These are phyloP conservation scores for Anastrepha obliqua DNA, from an alignment of 1,140 invertebrate genomes.

Conservation along the genomic window DNA sequence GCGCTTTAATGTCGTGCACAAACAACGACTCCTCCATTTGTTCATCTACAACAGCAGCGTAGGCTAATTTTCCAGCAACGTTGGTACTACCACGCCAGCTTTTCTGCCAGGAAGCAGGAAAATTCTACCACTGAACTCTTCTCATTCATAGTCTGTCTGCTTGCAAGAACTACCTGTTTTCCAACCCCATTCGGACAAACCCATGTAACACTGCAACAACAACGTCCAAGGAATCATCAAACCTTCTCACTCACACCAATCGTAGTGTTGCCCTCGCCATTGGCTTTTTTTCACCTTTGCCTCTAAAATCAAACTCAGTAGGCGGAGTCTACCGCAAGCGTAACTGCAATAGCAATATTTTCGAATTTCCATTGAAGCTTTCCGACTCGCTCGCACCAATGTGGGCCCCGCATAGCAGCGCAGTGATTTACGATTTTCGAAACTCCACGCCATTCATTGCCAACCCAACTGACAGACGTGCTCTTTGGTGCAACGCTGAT, in stretches of 20 bases:
- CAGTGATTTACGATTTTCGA: conserved; percentile 71
- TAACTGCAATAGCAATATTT: conserved; percentile 36
- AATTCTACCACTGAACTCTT: not conserved
- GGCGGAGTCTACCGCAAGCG: conserved; percentile 62
- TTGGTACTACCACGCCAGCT: not conserved
- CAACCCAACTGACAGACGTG: not conserved
- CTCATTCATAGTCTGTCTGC: not conserved
- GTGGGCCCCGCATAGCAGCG: not conserved
- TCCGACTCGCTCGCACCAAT: conserved; percentile 35
- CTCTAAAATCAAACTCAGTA: conserved; percentile 67
- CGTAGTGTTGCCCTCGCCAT: not conserved
- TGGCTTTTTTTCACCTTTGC: conserved; percentile 61
- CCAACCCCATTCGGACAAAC: not conserved
- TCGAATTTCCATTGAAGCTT: not conserved
- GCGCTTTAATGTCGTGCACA: conserved; percentile 31
- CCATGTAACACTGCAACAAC: not conserved
- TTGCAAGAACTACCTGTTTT: conserved; percentile 21
- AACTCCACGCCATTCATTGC: conserved; percentile 54
- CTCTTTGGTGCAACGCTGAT: not conserved
- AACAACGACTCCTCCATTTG: not conserved
- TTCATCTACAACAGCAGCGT: not conserved
- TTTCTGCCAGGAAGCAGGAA: conserved; percentile 6
- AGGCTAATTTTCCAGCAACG: conserved; percentile 25
- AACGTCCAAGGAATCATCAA: not conserved
- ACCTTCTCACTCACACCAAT: conserved; percentile 37